Evolutionary conservation across 1,140 invertebrate genomes (phyloP).

Genomic region (Helicorthomorpha holstii): DNA sequence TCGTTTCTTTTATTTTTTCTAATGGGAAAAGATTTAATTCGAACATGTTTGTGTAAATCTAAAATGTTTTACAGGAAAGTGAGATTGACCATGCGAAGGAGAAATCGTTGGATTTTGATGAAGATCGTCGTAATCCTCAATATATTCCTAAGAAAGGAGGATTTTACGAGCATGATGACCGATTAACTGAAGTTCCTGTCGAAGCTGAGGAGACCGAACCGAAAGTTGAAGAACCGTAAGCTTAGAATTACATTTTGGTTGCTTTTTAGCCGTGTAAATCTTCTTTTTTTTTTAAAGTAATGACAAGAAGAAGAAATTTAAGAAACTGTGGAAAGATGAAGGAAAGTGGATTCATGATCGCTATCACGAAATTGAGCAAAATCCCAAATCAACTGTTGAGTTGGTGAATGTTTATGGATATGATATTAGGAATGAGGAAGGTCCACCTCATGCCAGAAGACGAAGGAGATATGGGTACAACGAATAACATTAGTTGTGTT

Average conservation of each 20-base stretch:
- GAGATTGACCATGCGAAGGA: slow-evolving; percentile 13
- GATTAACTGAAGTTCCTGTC: slow-evolving; percentile 47
- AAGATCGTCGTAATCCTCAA: slow-evolving; percentile 87
- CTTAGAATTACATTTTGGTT: not conserved
- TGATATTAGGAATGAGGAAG: slow-evolving; percentile 83
- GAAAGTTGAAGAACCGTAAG: too few species aligned
- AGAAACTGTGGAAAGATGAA: slow-evolving; percentile 34
- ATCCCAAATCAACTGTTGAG: slow-evolving; percentile 74
- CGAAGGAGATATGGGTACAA: slow-evolving; percentile 69
- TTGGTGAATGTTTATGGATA: slow-evolving; percentile 79
- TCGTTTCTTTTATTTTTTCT: too few species aligned
- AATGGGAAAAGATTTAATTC: too few species aligned
- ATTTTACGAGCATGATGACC: slow-evolving; percentile 91
- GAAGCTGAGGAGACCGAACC: too few species aligned
- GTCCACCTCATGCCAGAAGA: slow-evolving; percentile 65
- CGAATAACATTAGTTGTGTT: slow-evolving; percentile 10
- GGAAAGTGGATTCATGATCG: slow-evolving; percentile 79
- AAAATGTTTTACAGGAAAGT: slow-evolving; percentile 12
- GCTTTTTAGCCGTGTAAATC: not conserved
- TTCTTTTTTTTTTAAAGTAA: not conserved
- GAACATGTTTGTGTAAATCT: not conserved
- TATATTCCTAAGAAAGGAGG: slow-evolving; percentile 90
- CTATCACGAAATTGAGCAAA: slow-evolving; percentile 60
- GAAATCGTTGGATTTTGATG: slow-evolving; percentile 59
- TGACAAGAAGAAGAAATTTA: slow-evolving; percentile 15